Evolutionary conservation across 2,113 vertebrate species (phyloP), one percentile per base, ranked within the genome.

Genomic region (Oxyura jamaicensis): DNA sequence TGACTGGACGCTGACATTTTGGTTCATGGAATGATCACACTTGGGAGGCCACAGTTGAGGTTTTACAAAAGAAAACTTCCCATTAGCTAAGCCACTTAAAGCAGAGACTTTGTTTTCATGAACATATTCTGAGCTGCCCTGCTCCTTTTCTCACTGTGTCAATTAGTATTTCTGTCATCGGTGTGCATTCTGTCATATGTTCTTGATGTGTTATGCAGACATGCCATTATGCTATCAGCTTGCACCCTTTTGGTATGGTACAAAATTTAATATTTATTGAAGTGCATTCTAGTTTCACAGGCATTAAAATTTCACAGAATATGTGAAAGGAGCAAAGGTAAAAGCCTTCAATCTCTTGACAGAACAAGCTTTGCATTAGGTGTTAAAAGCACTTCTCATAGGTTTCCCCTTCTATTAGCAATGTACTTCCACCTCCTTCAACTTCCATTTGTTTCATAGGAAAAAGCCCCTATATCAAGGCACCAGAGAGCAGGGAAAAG

Each of bases 1-100:
- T 92, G 80, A 74, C 92, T 96, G 81, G 91, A 93, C 86, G 63
- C 75, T 89, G 91, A 85, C 74, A 39, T 95, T 93, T 88, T 48
- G 22, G 80, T 91, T 94, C 82, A 59, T 78, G 74, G 53, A 86
- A 52, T 44, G 50, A 96, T 94, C 83, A 83, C 41, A 46, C 73
- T 83, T 83, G 78, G 82, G 89, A 96, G 91, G 87, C 91, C 84
- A n/a, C 44, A 4, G 78, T 79, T 92, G 81, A 76, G 94, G 91
- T 88, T 94, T 94, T 86, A 56, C 50, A 35, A 68, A 90, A 91
- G 50, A 66, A 68, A 89, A 94, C 41, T 66, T 93, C 79, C 86
- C 77, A 77, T 73, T 88, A 48, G 88, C 78, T 82, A 73, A 78
- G 60, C 66, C 69, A 29, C 72, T 95, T 94, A 78, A 75, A n/a